Percentiles rank a stretch among this genome's conserved stretches.
These are phyloP conservation scores for Pteruthius melanotis DNA, from an alignment of 2,113 vertebrate species.

Conservation along the genomic window DNA sequence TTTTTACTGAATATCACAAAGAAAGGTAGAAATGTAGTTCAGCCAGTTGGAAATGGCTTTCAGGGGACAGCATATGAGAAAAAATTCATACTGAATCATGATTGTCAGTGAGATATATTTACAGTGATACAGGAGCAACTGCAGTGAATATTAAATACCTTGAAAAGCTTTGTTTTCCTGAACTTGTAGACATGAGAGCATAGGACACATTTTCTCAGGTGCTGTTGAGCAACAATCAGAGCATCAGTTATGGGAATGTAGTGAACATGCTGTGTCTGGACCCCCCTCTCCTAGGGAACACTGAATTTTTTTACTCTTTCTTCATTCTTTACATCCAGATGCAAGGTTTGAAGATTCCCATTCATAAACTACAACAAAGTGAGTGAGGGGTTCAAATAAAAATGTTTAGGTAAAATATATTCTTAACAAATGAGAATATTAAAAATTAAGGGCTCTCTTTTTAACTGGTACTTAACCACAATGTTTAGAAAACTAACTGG, in stretches of 20 bases:
- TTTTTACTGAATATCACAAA: background rate
- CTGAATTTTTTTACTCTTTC: background rate
- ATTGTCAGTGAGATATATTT: background rate
- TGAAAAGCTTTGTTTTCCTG: background rate
- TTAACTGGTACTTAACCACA: background rate
- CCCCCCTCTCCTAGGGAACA: background rate
- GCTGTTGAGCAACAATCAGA: background rate
- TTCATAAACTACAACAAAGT: background rate
- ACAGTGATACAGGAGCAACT: background rate
- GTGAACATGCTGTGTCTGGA: background rate
- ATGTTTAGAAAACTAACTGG: background rate
- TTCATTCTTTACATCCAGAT: background rate
- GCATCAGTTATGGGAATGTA: background rate
- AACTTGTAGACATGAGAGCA: background rate
- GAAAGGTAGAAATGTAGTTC: background rate
- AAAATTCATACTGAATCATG: background rate
- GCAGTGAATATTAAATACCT: background rate
- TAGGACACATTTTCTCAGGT: background rate
- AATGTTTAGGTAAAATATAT: background rate
- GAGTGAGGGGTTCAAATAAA: background rate
- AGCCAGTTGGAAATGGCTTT: background rate
- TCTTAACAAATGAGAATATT: background rate
- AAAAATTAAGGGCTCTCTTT: background rate
- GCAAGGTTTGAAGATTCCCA: background rate
- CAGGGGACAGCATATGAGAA: background rate